Conservation (phyloP, 2,888 invertebrate genomes). For the Drosophila peninsularis region DNA sequence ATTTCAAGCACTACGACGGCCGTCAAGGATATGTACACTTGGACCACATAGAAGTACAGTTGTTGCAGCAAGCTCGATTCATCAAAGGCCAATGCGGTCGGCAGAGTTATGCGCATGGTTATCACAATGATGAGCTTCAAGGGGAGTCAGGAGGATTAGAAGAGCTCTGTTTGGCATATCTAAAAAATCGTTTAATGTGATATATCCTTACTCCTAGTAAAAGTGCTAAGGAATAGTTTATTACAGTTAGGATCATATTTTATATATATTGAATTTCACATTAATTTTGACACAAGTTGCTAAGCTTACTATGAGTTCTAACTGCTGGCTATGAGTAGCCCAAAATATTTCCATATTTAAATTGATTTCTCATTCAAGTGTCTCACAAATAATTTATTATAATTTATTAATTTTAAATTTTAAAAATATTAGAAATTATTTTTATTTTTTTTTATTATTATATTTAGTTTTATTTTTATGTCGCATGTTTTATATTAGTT, state of each 20-base stretch:
- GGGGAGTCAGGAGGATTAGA: not conserved
- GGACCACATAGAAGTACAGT: conserved; percentile 24
- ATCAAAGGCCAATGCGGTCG: conserved; percentile 4
- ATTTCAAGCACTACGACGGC: conserved; percentile 25
- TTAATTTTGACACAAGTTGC: not conserved
- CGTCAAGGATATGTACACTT: conserved; percentile 21
- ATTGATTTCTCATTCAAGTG: not conserved
- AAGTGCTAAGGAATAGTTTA: conserved; percentile 1
- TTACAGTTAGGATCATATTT: conserved; percentile 18
- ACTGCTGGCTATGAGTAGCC: too few species aligned
- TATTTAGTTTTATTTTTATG: too few species aligned
- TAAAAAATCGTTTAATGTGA: not conserved
- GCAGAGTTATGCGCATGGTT: conserved; percentile 35
- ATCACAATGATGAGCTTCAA: conserved; percentile 30
- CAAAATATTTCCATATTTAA: too few species aligned
- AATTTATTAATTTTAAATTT: too few species aligned
- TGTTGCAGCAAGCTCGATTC: conserved; percentile 14
- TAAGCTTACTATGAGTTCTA: not conserved
- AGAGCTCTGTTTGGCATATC: too few species aligned
- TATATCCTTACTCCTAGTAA: conserved; percentile 28
- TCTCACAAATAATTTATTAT: not conserved
- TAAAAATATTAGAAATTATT: too few species aligned
- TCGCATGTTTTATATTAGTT: too few species aligned
- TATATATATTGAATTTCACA: not conserved
- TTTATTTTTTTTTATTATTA: too few species aligned